Conservation (phyloP, 2,113 vertebrate genomes). For the Rhizomys pruinosus region DNA sequence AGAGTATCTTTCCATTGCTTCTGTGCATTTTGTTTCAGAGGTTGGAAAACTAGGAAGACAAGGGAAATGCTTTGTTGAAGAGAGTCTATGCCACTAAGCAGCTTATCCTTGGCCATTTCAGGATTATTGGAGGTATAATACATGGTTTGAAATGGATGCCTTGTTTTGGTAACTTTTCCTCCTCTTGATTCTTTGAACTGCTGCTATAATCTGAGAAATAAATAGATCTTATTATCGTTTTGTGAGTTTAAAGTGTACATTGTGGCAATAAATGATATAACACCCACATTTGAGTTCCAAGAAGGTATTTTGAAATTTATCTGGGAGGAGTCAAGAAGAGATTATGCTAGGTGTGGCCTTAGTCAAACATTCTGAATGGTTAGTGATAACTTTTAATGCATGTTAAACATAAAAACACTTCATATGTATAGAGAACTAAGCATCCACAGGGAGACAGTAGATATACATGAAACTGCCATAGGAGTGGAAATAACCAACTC, state of each 20-base stretch:
- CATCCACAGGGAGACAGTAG: not conserved
- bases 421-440: not conserved
- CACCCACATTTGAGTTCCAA: not conserved
- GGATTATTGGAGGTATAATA: not conserved
- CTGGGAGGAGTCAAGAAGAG: not conserved
- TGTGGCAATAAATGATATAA: conserved; percentile 48
- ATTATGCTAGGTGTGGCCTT: not conserved
- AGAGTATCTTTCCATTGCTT: not conserved
- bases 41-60: not conserved
- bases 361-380: not conserved
- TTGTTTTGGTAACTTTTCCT: not conserved
- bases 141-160: not conserved
- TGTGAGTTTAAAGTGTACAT: conserved; percentile 36
- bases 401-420: conserved; percentile 1
- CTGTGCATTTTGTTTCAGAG: not conserved
- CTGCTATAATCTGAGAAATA: conserved; percentile 1
- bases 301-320: not conserved
- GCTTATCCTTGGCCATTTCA: conserved; percentile 22
- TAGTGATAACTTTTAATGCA: not conserved
- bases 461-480: not conserved
- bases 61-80: not conserved
- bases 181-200: conserved; percentile 49
- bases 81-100: not conserved
- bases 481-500: not conserved
- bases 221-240: not conserved